Evolutionary conservation across 2,113 vertebrate genomes (phyloP).

Genomic region (Herpetotheres cachinnans): DNA sequence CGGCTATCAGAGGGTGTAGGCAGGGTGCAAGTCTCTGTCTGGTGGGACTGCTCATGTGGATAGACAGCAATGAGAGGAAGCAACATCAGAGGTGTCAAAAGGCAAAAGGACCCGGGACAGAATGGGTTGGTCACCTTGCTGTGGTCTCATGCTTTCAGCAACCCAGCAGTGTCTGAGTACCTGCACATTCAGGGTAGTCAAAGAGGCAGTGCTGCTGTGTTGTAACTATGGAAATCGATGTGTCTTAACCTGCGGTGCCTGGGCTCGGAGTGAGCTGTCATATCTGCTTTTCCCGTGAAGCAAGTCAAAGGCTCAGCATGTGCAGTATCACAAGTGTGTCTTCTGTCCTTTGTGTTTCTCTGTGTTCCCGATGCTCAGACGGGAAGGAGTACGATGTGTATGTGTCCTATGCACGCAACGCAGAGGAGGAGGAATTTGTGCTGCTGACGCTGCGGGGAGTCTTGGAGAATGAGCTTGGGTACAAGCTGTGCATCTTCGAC

Average conservation of each 20-base stretch:
- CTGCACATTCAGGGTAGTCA: background rate
- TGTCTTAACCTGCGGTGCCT: background rate
- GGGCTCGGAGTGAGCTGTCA: background rate
- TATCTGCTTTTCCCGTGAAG: background rate
- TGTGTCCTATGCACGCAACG: conserved; percentile 91
- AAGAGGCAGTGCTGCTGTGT: background rate
- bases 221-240: background rate
- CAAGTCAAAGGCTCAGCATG: background rate
- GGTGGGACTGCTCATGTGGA: background rate
- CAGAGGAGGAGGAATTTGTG: conserved; percentile 93
- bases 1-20: background rate
- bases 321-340: background rate
- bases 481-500: conserved; percentile 95
- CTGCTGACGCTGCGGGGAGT: conserved; percentile 85
- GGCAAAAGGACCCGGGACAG: background rate
- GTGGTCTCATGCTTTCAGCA: background rate
- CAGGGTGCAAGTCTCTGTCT: conserved; percentile 2
- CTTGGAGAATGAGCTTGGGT: conserved; percentile 92
- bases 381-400: conserved; percentile 96
- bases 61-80: background rate
- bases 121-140: background rate
- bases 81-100: background rate
- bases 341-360: background rate
- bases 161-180: background rate
- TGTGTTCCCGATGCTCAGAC: conserved; percentile 62